Conservation (phyloP, 2,797 vertebrate species). For the Mormyrus proboscirostris region DNA sequence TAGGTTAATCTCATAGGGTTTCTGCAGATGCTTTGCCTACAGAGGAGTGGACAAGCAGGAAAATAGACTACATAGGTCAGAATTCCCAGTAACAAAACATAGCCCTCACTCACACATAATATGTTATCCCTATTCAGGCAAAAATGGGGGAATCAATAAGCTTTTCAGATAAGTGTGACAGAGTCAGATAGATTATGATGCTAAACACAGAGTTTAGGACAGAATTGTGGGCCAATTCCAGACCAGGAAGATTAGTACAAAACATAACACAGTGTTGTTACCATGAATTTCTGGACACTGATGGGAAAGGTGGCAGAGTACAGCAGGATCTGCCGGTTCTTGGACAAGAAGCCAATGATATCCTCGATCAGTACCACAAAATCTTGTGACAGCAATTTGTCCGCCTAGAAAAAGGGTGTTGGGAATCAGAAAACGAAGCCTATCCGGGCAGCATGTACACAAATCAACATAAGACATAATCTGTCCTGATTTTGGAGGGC, state of each 20-base stretch:
- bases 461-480: neutral
- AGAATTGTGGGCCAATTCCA: neutral
- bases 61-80: neutral
- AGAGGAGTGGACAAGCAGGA: neutral
- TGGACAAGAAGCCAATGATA: conserved; percentile 72
- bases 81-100: neutral
- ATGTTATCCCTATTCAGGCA: neutral
- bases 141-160: neutral
- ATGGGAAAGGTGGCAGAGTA: conserved; percentile 76
- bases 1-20: conserved; percentile 76
- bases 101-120: neutral
- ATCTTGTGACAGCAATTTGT: conserved; percentile 76
- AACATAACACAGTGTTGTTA: conserved; percentile 40
- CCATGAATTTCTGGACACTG: conserved; percentile 78
- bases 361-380: conserved; percentile 73
- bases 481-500: neutral
- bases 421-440: neutral
- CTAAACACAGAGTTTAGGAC: neutral
- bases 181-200: neutral
- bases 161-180: neutral
- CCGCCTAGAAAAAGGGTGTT: conserved; percentile 50
- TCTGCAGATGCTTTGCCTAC: conserved; percentile 66
- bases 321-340: conserved; percentile 70
- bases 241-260: neutral
- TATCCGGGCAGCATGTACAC: neutral